Evolutionary conservation across 2,113 vertebrate genomes (phyloP).

Genomic region (Eolophus roseicapilla): DNA sequence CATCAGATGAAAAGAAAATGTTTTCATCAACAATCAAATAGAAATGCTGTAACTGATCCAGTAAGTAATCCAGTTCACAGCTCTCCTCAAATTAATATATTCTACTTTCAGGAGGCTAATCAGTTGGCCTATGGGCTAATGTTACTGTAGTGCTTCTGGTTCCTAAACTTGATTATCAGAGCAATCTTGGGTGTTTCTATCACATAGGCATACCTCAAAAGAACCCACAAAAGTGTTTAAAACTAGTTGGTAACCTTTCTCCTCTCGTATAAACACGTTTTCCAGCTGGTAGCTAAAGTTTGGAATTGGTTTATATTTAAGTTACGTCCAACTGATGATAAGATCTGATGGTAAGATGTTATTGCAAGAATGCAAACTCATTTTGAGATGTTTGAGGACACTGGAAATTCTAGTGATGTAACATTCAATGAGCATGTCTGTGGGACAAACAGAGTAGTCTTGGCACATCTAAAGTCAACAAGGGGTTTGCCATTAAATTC

Average conservation of each 20-base stretch:
- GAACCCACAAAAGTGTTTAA: not conserved
- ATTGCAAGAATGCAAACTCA: not conserved
- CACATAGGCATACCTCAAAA: not conserved
- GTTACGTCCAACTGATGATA: not conserved
- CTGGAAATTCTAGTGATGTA: not conserved
- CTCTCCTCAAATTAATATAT: not conserved
- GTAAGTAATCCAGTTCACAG: not conserved
- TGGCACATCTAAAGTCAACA: not conserved
- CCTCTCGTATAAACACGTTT: not conserved
- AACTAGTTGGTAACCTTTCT: fast-evolving
- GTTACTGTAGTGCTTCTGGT: not conserved
- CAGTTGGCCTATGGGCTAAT: not conserved
- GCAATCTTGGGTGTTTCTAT: fast-evolving
- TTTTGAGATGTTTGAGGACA: not conserved
- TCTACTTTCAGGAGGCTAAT: not conserved
- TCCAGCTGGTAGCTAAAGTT: not conserved
- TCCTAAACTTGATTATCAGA: not conserved
- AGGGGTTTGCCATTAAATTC: not conserved
- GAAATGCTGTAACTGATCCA: not conserved
- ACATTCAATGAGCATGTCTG: not conserved
- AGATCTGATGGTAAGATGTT: not conserved
- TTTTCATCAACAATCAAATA: not conserved
- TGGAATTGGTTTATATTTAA: not conserved
- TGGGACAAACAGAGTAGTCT: fast-evolving
- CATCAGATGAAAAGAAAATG: not conserved